These are phyloP conservation scores for Montipora capricornis DNA, from an alignment of 64 coral and sea anemone species.

Conservation along the genomic window DNA sequence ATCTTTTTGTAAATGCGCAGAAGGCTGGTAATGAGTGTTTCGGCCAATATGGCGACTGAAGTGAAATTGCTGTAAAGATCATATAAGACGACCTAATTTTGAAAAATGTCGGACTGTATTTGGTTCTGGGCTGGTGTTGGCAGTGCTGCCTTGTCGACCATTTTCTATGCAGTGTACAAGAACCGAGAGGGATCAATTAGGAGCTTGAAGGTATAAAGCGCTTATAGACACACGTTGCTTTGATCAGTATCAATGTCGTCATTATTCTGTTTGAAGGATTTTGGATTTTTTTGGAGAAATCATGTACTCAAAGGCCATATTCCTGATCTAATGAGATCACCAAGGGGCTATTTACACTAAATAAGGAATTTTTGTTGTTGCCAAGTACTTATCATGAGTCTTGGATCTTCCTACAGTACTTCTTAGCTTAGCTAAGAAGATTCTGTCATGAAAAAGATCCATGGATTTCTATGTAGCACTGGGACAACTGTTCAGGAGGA, in stretches of 20 bases:
- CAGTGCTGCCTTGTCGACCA: constrained; percentile 74
- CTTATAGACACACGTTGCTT: background rate
- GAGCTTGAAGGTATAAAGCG: constrained; percentile 56
- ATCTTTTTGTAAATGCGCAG: background rate
- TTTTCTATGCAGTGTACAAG: constrained; percentile 87
- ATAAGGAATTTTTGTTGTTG: too few species aligned
- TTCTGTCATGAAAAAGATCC: too few species aligned
- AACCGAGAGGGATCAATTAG: constrained; percentile 53
- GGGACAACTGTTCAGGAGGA: too few species aligned
- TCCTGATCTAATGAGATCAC: too few species aligned
- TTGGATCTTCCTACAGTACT: too few species aligned
- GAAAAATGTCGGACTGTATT: constrained; percentile 59
- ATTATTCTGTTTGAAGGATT: too few species aligned
- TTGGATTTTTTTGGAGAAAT: too few species aligned
- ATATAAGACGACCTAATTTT: background rate
- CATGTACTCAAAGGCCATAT: too few species aligned
- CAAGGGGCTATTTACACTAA: too few species aligned
- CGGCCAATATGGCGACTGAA: constrained; percentile 9
- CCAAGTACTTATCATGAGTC: too few species aligned
- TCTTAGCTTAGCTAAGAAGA: too few species aligned
- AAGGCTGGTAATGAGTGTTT: background rate
- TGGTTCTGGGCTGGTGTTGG: constrained; percentile 79
- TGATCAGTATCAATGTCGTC: background rate
- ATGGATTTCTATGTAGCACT: too few species aligned
- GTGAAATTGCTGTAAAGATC: background rate